Percentiles rank a stretch among this genome's conserved stretches.
Conservation (phyloP, 2,797 vertebrate species). For the Eremophila alpestris region DNA sequence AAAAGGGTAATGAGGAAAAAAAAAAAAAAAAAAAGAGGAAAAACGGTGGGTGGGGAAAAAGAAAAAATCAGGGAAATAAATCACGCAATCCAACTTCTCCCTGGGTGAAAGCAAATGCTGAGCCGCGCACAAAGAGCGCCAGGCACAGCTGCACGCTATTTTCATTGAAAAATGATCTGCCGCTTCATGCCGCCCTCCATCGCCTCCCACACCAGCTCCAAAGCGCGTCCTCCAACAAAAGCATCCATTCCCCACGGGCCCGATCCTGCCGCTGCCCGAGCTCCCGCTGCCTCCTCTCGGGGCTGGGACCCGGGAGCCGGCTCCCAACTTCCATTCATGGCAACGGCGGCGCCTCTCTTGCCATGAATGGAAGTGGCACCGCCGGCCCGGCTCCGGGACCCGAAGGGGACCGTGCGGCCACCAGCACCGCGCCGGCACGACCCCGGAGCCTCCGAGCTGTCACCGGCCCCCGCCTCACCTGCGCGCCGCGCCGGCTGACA, state of each 20-base stretch:
- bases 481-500: neutral
- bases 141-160: constrained; percentile 55
- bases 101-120: constrained; percentile 56
- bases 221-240: constrained; percentile 31
- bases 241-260: neutral
- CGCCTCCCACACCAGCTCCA: constrained; percentile 1
- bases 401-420: neutral
- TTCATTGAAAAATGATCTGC: constrained; percentile 51
- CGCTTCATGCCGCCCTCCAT: constrained; percentile 29
- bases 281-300: neutral
- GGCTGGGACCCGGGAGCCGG: neutral
- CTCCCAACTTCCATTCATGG: constrained; percentile 51
- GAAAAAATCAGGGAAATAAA: constrained; percentile 10
- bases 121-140: constrained; percentile 37
- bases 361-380: constrained; percentile 32
- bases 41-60: rapidly evolving
- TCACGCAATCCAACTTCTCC: constrained; percentile 17
- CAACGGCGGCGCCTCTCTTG: neutral
- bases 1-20: neutral
- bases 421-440: neutral
- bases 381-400: neutral
- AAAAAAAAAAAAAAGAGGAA: rapidly evolving
- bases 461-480: neutral
- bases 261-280: neutral
- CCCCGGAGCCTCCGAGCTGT: neutral